Conservation (phyloP, 2,797 vertebrate genomes). For the Anas acuta region DNA sequence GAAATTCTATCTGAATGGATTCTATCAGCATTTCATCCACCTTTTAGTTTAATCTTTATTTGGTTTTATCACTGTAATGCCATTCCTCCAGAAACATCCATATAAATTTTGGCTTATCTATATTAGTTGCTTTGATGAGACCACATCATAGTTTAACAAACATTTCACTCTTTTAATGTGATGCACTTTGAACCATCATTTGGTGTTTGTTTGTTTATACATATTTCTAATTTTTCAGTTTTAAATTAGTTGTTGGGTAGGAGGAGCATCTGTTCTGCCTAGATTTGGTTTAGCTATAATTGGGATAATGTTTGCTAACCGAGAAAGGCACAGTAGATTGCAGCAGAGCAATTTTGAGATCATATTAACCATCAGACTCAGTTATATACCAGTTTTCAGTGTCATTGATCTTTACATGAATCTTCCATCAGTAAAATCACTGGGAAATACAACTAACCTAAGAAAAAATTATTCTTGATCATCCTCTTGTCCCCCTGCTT, state of each 20-base stretch:
- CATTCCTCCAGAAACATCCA: background rate
- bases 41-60: conserved; percentile 15
- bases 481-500: background rate
- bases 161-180: background rate
- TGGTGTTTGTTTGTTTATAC: background rate
- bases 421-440: background rate
- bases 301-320: conserved; percentile 33
- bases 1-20: background rate
- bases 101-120: background rate
- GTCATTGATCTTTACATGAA: conserved; percentile 26
- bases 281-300: conserved; percentile 10
- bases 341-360: background rate
- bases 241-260: conserved; percentile 11
- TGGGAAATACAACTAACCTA: background rate
- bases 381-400: conserved; percentile 44
- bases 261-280: conserved; percentile 29
- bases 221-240: conserved; percentile 12
- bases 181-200: background rate
- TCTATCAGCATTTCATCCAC: background rate
- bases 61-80: background rate
- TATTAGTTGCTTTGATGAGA: background rate
- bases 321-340: conserved; percentile 4
- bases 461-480: background rate
- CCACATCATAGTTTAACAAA: background rate
- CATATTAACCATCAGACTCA: background rate